A percentile compares a stretch with the other conserved stretches of the same genome.
Evolutionary conservation across 92 coral and sea anemone genomes (phyloP).

Genomic region (Epizoanthus rinbou): DNA sequence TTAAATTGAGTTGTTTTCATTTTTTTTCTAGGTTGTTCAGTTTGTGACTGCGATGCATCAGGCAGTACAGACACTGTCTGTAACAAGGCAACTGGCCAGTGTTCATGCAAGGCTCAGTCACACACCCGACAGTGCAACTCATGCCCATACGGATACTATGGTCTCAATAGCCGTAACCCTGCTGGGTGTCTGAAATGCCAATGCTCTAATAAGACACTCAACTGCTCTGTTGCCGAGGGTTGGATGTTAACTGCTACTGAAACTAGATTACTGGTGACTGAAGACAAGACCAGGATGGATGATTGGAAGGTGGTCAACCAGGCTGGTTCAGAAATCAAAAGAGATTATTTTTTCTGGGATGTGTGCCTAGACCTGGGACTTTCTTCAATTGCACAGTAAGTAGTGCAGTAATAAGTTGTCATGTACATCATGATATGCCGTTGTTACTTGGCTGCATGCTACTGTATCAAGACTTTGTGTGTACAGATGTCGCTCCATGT

Average conservation of each 20-base stretch:
- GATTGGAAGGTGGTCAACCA: constrained; percentile 63
- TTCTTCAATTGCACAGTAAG: background rate
- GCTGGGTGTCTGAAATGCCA: constrained; percentile 90
- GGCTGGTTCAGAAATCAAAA: constrained; percentile 9
- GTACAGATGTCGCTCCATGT: too few species aligned
- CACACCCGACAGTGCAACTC: constrained; percentile 65
- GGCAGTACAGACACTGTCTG: constrained; percentile 78
- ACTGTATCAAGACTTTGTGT: too few species aligned
- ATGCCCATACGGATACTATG: constrained; percentile 79
- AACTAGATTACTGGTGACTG: constrained; percentile 27
- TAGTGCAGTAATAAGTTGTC: background rate
- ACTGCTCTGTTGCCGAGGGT: constrained; percentile 65
- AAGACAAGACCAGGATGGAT: constrained; percentile 45
- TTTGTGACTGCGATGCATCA: constrained; percentile 71
- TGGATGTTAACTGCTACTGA: constrained; percentile 47
- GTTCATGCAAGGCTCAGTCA: constrained; percentile 70
- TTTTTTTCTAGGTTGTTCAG: constrained; percentile 70
- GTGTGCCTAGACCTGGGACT: background rate
- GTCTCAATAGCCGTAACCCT: constrained; percentile 72
- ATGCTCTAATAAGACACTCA: constrained; percentile 80
- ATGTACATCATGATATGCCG: too few species aligned
- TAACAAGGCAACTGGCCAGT: constrained; percentile 80
- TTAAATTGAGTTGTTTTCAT: too few species aligned
- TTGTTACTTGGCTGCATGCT: too few species aligned
- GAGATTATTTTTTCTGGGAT: constrained; percentile 7